Base-by-base conservation (phyloP, 2,797 vertebrate genomes). In the Brotula barbata region DNA sequence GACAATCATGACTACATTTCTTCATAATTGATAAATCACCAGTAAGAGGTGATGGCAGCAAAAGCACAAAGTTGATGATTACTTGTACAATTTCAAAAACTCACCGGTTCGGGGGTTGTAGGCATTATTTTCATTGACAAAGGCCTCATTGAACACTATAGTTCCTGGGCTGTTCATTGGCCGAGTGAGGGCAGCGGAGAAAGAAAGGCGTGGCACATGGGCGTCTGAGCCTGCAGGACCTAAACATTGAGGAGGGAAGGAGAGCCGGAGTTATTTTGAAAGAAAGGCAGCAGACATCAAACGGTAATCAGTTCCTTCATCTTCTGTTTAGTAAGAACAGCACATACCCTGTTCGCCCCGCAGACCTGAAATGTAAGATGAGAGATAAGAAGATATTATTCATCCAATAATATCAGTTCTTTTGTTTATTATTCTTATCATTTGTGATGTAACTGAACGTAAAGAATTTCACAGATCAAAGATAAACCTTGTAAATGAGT, bases 161-260 rank as follows among this genome's bases (percentile, higher is more conserved):
- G 96, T 98, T 68, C 95, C 96, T 0, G 92, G 67, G 31, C 78
- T 85, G 5, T 81, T 58, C 75, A 91, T 88, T 1, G 89, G 92
- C 8, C 86, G 85, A 46, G 94, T 95, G 71, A 98, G 87, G 0
- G 94, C 92, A 0, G 95, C 94, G 0, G 95, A 95, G 89, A 98
- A 98, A 8, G 96, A 93, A 4, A 97, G 77, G 2, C 90, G 89
- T 3, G 94, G 94, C 21, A 91, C 80, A 0, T 89, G 70, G 16
- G 88, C 87, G n/a, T 93, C 91, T 0, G 86, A 83, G 11, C 95
- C 96, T 11, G 90, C 82, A 21, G 63, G 87, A 66, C 95, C 95
- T 94, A 82, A 43, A 28, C 13, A 15, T 0, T 25, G 52, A 46
- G 23, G 37, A 68, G 40, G 52, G 28, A 62, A 2, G 1, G 11